Conservation (phyloP, 2,888 invertebrate species). For the Lochmaea crataegi region DNA sequence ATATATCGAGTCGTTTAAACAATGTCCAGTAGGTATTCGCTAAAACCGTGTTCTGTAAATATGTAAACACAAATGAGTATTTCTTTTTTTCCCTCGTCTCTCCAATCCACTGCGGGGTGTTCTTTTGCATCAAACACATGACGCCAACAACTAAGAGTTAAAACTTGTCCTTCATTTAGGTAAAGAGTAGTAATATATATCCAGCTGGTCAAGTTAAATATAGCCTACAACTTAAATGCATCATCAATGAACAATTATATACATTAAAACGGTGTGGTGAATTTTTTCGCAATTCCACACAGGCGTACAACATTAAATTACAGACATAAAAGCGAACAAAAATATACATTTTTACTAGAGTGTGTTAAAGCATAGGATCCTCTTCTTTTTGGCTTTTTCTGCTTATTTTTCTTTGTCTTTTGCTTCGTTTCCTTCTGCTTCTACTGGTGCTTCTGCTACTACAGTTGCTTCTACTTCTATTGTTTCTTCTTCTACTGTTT, state of each 20-base stretch:
- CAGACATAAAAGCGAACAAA: not conserved
- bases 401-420: too few relatives aligned
- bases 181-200: slow-evolving; percentile 9
- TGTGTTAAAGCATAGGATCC: too few relatives aligned
- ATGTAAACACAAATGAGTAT: not conserved
- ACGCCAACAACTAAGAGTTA: slow-evolving; percentile 26
- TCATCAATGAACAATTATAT: slow-evolving; percentile 18
- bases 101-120: not conserved
- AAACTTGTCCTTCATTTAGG: slow-evolving; percentile 23
- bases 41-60: not conserved
- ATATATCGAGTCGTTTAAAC: not conserved
- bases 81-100: not conserved
- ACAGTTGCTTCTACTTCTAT: too few relatives aligned
- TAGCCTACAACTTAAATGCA: slow-evolving; percentile 19
- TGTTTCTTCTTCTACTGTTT: too few relatives aligned
- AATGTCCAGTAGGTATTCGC: too few relatives aligned
- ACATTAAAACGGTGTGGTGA: slow-evolving; percentile 19
- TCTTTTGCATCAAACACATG: slow-evolving; percentile 6
- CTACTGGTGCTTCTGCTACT: too few relatives aligned
- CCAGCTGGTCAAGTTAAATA: slow-evolving; percentile 15
- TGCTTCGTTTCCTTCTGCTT: too few relatives aligned
- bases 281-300: not conserved
- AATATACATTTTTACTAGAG: not conserved
- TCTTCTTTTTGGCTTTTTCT: too few relatives aligned
- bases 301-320: not conserved